Evolutionary conservation across 1,140 invertebrate genomes (phyloP), one percentile per base, ranked within the genome.

Genomic region (Nebria ingens): DNA sequence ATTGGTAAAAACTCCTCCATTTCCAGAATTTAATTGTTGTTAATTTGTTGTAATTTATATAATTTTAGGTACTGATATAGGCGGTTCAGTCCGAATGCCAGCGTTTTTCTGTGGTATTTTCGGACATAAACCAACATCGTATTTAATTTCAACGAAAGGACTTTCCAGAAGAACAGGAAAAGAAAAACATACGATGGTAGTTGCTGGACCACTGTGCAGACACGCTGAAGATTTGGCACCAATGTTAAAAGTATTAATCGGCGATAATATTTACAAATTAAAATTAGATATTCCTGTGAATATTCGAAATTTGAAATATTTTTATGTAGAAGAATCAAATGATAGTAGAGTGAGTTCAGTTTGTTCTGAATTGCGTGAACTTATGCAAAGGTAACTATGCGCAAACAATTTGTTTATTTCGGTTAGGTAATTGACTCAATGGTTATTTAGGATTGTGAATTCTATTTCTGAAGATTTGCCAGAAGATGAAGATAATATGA

Each of bases 81-180:
- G 93, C 17, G 97, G 96, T 0, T 96, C 92, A 4, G 88, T 92
- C 45, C 80, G 97, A 49, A 93, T 98, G 76, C 96, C 96, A 1
- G 82, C 91, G 1, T 94, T 93, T 64, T 97, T 90, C 71, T 96
- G 92, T 75, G 96, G 96, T 34, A 76, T 98, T 50, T 98, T 88
- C 73, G 95, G 91, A 1, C 84, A 94, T 60, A 96, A 97, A 68
- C 85, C 93, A 2, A 89, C 88, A 6, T 76, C 80, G 61, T 85
- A 86, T 70, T 67, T 71, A 42, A 40, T 23, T 42, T 21, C 34
- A 20, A 51, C 50, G n/a, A 22, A 53, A 66, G 84, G 83, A 0
- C 73, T 82, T 60, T 82, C 81, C 34, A 77, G 81, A 22, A 72
- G 83, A 54, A 73, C 72, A 1, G 74, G 79, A 13, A 72, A 77